Evolutionary conservation across 2,888 invertebrate species (phyloP), one percentile per base, ranked within the genome.

Genomic region (Ochropacha duplaris): DNA sequence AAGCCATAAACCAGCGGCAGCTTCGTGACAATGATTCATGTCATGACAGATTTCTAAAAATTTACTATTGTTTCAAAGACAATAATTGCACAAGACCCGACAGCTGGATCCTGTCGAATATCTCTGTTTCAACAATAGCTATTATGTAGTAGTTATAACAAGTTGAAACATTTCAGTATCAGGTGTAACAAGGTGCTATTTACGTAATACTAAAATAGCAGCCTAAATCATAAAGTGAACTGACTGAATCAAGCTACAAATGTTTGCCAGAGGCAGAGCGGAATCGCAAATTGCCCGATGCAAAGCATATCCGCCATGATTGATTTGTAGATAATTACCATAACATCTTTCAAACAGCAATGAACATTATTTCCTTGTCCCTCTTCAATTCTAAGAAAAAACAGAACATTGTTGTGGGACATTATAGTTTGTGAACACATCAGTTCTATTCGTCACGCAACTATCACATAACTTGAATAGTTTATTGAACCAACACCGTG

Each of bases 161-260:
- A 1, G 31, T 60, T 66, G 69, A 65, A 54, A 66, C 69, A 68
- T 50, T 50, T 49, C 57, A 28, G 64, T 66, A 71, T 68, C 65
- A 74, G 57, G 50, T 61, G 67, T 59, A 56, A 59, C 58, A 64
- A 57, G 60, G 56, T 56, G 63, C 60, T 57, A 61, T 58, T 63
- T 57, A 57, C 65, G 63, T 60, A 59, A 69, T 61, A 66, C 78
- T 63, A 59, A 74, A 79, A 74, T 74, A 73, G 64, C 71, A 56
- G 61, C 59, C 69, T 78, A 77, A 79, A 61, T 79, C 77, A 79
- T 74, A 64, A 65, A 61, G 22, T 31, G 19, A 31, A 60, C 66
- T 66, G 61, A 66, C 62, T 66, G 70, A 71, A 71, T 72, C 50
- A 51, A 51, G n/a, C 24, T 26, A 16, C 26, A 16, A n/a, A 51